Conservation (phyloP, 2,797 vertebrate species). For the Lepus townsendii region DNA sequence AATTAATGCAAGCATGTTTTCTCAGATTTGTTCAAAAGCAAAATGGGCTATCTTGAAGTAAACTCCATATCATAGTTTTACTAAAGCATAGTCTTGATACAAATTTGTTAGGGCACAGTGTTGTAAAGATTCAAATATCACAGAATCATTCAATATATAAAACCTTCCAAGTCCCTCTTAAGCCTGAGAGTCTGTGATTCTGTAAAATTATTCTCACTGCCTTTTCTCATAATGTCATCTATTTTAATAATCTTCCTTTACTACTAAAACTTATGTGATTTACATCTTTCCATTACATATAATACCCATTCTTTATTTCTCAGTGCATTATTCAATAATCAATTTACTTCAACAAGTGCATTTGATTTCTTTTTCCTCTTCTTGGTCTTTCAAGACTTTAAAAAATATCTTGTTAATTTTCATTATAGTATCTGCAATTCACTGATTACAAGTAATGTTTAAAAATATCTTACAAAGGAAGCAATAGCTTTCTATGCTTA, state of each 20-base stretch:
- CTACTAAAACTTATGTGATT: neutral
- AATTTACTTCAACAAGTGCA: conserved; percentile 8
- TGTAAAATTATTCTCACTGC: neutral
- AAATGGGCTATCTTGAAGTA: neutral
- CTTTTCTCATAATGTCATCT: neutral
- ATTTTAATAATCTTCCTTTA: neutral
- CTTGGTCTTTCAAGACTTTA: neutral
- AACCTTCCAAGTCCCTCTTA: neutral
- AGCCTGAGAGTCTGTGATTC: neutral
- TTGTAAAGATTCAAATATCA: neutral
- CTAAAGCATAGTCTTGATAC: neutral
- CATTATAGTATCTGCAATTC: neutral
- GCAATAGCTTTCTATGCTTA: neutral
- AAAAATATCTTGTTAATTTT: neutral
- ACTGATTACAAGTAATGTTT: conserved; percentile 36
- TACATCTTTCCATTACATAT: neutral
- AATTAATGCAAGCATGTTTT: neutral
- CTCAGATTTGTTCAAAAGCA: conserved; percentile 12
- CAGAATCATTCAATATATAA: neutral
- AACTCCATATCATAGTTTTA: neutral
- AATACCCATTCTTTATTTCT: neutral
- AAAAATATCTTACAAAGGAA: neutral
- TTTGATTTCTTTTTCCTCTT: neutral
- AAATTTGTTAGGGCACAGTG: neutral
- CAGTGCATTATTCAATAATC: neutral